phyloP scores from a whole-genome alignment of 2,113 vertebrate species.

The Brachyhypopomus gauderio region DNA sequence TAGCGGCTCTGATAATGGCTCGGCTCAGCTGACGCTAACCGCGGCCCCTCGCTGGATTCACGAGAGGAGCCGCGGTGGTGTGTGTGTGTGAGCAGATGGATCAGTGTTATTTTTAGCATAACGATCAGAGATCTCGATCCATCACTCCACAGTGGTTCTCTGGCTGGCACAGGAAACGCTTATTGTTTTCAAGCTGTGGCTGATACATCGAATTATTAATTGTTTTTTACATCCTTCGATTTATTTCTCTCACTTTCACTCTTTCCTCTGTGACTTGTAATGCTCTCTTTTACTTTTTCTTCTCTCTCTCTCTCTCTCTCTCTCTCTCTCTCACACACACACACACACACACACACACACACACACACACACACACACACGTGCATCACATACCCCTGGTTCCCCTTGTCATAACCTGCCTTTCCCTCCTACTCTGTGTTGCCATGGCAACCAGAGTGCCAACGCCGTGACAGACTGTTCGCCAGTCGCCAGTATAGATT shows the following conservation, averaged over 20 bases:
- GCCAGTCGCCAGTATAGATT: constrained; percentile 32
- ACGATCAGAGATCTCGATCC: constrained; percentile 26
- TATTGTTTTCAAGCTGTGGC: not conserved
- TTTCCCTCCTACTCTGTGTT: constrained; percentile 54
- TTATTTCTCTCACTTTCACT: not conserved
- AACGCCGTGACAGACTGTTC: constrained; percentile 71
- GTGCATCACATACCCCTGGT: constrained; percentile 51
- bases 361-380: constrained; percentile 20
- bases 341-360: not conserved
- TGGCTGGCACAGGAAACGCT: not conserved
- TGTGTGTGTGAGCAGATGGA: constrained; percentile 39
- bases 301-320: not conserved
- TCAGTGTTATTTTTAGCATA: constrained; percentile 36
- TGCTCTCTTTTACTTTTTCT: constrained; percentile 1
- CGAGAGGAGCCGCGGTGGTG: not conserved
- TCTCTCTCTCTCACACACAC: constrained; percentile 17
- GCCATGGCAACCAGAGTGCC: constrained; percentile 68
- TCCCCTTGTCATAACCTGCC: constrained; percentile 37
- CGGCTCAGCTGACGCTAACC: constrained; percentile 24
- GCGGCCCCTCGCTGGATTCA: constrained; percentile 9
- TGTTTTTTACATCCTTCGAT: not conserved
- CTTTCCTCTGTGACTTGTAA: constrained; percentile 5
- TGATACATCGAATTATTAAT: not conserved
- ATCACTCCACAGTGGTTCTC: constrained; percentile 14
- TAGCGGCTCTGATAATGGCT: constrained; percentile 10